A percentile compares a stretch with the other conserved stretches of the same genome.
These are phyloP conservation scores for Mycogona germanica DNA, from an alignment of 2,888 invertebrate genomes.

Conservation along the genomic window DNA sequence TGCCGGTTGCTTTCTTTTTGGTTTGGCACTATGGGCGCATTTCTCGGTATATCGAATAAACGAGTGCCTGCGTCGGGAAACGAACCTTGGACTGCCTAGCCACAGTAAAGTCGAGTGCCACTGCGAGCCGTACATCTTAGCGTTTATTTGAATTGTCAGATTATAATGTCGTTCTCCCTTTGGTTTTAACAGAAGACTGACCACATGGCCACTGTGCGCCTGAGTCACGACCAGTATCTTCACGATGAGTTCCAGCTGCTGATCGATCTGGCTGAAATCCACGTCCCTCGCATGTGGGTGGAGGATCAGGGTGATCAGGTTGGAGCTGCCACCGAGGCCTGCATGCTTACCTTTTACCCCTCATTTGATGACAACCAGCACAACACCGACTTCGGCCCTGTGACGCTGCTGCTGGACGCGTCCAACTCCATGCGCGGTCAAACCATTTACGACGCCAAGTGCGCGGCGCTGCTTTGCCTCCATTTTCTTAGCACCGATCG, in stretches of 20 bases:
- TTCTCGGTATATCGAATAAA: too few relatives aligned
- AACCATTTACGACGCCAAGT: constrained; percentile 30
- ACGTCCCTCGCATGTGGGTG: constrained; percentile 38
- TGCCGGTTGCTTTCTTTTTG: too few relatives aligned
- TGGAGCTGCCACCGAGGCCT: constrained; percentile 34
- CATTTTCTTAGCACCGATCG: constrained; percentile 31
- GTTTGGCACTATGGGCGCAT: too few relatives aligned
- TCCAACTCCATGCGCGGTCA: constrained; percentile 37
- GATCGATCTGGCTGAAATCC: constrained; percentile 34
- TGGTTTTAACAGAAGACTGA: constrained; percentile 28
- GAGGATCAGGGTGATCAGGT: constrained; percentile 30
- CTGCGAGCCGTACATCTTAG: neutral
- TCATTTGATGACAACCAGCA: constrained; percentile 30
- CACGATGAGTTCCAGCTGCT: constrained; percentile 34
- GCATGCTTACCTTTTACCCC: constrained; percentile 38
- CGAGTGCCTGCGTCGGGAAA: too few relatives aligned
- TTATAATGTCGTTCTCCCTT: neutral
- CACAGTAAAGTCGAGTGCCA: too few relatives aligned
- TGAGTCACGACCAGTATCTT: constrained; percentile 27
- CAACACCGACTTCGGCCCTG: constrained; percentile 26
- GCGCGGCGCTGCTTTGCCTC: constrained; percentile 30
- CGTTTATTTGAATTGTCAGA: neutral
- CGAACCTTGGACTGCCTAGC: too few relatives aligned
- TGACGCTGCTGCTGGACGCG: constrained; percentile 34
- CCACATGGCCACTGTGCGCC: constrained; percentile 33